phyloP scores from a whole-genome alignment of 2,113 vertebrate species.

The Nesogale talazaci region DNA sequence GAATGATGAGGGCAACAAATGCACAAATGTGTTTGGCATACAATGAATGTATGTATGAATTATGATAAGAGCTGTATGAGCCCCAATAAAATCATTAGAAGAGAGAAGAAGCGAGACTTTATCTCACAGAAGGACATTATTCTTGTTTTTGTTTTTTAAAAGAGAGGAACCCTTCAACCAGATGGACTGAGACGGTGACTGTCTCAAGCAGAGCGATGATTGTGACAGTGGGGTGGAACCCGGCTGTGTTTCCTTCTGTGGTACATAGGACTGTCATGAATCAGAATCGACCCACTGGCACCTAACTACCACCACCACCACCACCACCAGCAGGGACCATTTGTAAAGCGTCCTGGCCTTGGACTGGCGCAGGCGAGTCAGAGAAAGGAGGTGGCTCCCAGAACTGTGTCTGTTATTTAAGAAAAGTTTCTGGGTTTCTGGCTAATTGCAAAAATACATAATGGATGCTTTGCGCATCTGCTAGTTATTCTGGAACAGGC shows the following conservation, averaged over 20 bases:
- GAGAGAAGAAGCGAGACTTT: too few species aligned
- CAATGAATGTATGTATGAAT: too few species aligned
- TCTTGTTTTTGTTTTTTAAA: not conserved
- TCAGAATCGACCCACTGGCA: not conserved
- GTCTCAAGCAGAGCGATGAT: not conserved
- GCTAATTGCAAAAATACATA: constrained; percentile 89
- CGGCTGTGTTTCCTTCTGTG: not conserved
- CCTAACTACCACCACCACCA: too few species aligned
- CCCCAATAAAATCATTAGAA: too few species aligned
- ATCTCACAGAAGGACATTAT: not conserved
- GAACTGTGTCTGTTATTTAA: constrained; percentile 86
- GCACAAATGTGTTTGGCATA: too few species aligned
- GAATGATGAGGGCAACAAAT: too few species aligned
- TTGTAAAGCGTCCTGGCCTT: constrained; percentile 78
- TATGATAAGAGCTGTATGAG: too few species aligned
- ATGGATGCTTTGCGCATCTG: constrained; percentile 86
- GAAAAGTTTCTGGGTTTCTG: constrained; percentile 86
- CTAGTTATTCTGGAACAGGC: constrained; percentile 84
- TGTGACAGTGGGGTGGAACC: not conserved
- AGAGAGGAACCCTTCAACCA: not conserved
- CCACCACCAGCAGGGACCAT: constrained; percentile 65
- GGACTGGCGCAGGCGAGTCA: constrained; percentile 62
- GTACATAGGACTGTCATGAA: not conserved
- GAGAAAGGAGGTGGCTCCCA: constrained; percentile 77
- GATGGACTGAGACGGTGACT: not conserved